These are phyloP conservation scores for Epinotia brunnichana DNA, from an alignment of 2,888 invertebrate species.

Conservation along the genomic window DNA sequence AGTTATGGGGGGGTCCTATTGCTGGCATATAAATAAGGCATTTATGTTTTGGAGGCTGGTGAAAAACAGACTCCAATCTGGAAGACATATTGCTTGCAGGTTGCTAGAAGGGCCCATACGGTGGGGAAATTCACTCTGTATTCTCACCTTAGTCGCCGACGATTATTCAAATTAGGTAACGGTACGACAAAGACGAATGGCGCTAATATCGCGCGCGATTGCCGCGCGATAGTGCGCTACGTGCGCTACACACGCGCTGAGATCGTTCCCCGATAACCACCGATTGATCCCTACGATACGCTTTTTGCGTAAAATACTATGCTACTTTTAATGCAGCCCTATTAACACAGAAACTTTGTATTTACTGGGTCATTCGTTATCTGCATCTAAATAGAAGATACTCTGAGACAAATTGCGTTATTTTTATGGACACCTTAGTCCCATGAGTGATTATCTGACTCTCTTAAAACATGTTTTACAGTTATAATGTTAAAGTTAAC, in stretches of 20 bases:
- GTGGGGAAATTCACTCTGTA: constrained; percentile 76
- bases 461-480: background rate
- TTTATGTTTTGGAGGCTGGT: constrained; percentile 34
- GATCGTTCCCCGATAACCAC: constrained; percentile 77
- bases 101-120: constrained; percentile 55
- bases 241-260: constrained; percentile 79
- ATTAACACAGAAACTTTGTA: constrained; percentile 55
- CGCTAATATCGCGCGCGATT: constrained; percentile 81
- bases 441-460: constrained; percentile 14
- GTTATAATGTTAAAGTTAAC: background rate
- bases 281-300: constrained; percentile 80
- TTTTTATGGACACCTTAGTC: constrained; percentile 23
- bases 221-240: constrained; percentile 73
- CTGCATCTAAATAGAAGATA: constrained; percentile 34
- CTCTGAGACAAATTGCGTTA: constrained; percentile 26
- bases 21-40: constrained; percentile 30
- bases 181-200: constrained; percentile 84
- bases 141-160: constrained; percentile 72
- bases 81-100: constrained; percentile 46
- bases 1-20: constrained; percentile 37
- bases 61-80: constrained; percentile 40
- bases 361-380: constrained; percentile 55
- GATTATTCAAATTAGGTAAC: constrained; percentile 83
- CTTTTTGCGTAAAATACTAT: constrained; percentile 81
- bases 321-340: constrained; percentile 66